phyloP scores from a whole-genome alignment of 1,140 invertebrate species.

The Dendrolimus kikuchii region DNA sequence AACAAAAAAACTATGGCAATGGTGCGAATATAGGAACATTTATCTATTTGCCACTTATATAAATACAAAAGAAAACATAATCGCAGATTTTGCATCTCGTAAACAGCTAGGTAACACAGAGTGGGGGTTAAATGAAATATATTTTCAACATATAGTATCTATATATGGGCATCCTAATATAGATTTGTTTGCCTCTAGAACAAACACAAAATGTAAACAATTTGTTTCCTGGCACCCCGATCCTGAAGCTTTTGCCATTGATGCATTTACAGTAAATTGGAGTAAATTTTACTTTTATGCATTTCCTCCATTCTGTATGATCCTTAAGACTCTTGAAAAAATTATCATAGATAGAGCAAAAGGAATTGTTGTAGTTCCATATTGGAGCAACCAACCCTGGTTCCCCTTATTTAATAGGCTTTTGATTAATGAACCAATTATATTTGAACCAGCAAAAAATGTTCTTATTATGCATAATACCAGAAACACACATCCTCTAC shows the following conservation, averaged over 20 bases:
- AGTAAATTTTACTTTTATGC: slow-evolving; percentile 6
- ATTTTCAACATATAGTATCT: not conserved
- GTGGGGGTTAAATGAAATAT: not conserved
- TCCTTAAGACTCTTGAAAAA: slow-evolving; percentile 8
- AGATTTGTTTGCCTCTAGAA: slow-evolving; percentile 8
- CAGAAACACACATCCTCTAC: too few species aligned
- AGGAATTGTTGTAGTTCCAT: slow-evolving; percentile 10
- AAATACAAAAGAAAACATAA: too few species aligned
- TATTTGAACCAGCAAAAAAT: too few species aligned
- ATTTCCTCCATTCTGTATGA: slow-evolving; percentile 13
- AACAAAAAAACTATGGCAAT: too few species aligned
- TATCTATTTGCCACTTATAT: too few species aligned
- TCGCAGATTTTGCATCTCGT: too few species aligned
- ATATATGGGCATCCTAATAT: slow-evolving; percentile 6
- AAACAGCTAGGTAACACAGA: too few species aligned
- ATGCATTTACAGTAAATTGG: slow-evolving; percentile 11
- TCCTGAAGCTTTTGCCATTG: slow-evolving; percentile 4
- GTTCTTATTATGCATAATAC: too few species aligned
- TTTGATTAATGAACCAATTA: too few species aligned
- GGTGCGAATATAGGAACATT: too few species aligned
- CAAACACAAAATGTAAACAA: slow-evolving; percentile 8
- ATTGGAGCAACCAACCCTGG: slow-evolving; percentile 12
- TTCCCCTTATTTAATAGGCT: slow-evolving; percentile 3
- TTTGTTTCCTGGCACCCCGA: slow-evolving; percentile 9
- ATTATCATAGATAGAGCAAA: slow-evolving; percentile 7